A percentile compares a stretch with the other conserved stretches of the same genome.
Conservation (phyloP, 2,113 vertebrate species). For the Dipodomys merriami region DNA sequence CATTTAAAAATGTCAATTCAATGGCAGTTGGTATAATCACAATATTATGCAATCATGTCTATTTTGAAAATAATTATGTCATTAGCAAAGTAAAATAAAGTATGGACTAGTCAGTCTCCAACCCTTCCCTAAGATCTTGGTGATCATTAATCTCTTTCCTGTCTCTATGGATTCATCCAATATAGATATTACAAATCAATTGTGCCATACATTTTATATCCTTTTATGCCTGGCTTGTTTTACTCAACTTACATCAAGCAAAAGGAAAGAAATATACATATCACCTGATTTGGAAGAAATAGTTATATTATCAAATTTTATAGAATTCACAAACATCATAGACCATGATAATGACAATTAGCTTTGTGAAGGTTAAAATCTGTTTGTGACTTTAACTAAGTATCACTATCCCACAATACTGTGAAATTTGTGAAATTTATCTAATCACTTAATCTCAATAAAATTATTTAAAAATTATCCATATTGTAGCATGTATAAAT, state of each 20-base stretch:
- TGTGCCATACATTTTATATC: background rate
- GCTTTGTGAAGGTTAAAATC: too few relatives aligned
- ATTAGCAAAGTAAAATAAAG: background rate
- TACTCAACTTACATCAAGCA: background rate
- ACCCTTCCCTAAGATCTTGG: background rate
- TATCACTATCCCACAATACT: too few relatives aligned
- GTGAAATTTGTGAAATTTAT: too few relatives aligned
- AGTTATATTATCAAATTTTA: too few relatives aligned
- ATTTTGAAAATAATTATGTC: background rate
- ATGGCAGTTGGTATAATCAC: background rate
- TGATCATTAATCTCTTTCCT: background rate
- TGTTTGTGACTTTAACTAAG: too few relatives aligned
- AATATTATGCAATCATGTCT: background rate
- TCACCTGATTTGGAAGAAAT: too few relatives aligned
- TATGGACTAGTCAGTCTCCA: background rate
- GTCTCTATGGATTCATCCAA: background rate
- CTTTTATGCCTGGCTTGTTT: background rate
- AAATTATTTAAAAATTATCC: background rate
- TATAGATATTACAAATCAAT: background rate
- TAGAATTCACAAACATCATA: too few relatives aligned
- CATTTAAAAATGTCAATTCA: background rate
- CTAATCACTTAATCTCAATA: background rate
- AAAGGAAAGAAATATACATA: too few relatives aligned
- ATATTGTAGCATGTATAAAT: background rate
- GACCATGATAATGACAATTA: too few relatives aligned